Evolutionary conservation across 1,140 invertebrate species (phyloP).

Genomic region (Hestina assimilis): DNA sequence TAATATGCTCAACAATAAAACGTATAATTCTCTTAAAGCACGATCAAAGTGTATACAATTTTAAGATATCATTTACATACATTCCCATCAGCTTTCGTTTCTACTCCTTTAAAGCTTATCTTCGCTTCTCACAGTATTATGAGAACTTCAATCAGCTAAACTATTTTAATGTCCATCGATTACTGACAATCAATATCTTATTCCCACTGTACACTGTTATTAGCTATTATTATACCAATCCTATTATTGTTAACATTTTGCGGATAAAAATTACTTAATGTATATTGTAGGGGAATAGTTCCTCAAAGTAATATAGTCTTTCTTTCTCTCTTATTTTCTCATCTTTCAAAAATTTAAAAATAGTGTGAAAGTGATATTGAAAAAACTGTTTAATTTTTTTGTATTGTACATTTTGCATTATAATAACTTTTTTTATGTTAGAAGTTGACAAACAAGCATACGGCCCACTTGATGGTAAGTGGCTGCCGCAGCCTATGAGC

Average conservation of each 20-base stretch:
- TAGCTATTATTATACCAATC: constrained; percentile 30
- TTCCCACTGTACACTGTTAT: constrained; percentile 55
- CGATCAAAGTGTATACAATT: background rate
- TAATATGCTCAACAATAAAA: background rate
- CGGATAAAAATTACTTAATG: constrained; percentile 5
- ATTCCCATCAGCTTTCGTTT: constrained; percentile 9
- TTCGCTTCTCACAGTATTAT: constrained; percentile 49
- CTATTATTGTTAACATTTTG: constrained; percentile 27
- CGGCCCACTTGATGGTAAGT: too few species aligned
- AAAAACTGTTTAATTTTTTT: too few species aligned
- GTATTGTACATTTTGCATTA: too few species aligned
- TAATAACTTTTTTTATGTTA: too few species aligned
- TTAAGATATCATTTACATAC: constrained; percentile 19
- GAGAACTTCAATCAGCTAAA: constrained; percentile 59
- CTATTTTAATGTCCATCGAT: constrained; percentile 58
- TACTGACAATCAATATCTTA: constrained; percentile 41
- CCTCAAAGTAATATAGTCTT: too few species aligned
- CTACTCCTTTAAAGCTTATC: constrained; percentile 11
- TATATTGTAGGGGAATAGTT: too few species aligned
- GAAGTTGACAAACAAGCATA: too few species aligned
- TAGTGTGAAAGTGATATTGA: too few species aligned
- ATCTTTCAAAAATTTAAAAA: too few species aligned
- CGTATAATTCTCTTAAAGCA: background rate
- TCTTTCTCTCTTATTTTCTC: too few species aligned
- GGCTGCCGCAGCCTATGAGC: too few species aligned